phyloP scores from a whole-genome alignment of 2,797 vertebrate genomes.

The Takifugu ocellatus region DNA sequence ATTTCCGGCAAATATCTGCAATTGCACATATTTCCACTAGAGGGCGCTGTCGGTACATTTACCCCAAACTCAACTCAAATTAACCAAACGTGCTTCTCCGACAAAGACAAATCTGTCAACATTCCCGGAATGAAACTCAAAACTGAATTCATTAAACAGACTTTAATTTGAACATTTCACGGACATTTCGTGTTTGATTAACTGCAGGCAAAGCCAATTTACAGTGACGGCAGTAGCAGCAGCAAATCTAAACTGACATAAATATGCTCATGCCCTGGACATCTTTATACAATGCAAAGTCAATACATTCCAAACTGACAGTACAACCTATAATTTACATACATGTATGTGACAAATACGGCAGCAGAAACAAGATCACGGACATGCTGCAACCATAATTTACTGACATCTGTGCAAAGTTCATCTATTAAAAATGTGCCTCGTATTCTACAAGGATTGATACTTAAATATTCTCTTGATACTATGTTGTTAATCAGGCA shows the following conservation, averaged over 20 bases:
- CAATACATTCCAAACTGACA: slow-evolving; percentile 54
- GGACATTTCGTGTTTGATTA: slow-evolving; percentile 13
- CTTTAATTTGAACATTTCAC: neutral
- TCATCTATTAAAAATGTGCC: slow-evolving; percentile 33
- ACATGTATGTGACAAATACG: slow-evolving; percentile 28
- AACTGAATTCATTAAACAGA: no score
- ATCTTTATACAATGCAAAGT: neutral
- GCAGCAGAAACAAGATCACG: slow-evolving; percentile 31
- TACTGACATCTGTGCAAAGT: slow-evolving; percentile 35
- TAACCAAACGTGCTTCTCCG: no score
- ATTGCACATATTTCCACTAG: slow-evolving; percentile 26
- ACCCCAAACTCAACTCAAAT: neutral
- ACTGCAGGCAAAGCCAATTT: slow-evolving; percentile 38
- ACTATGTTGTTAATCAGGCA: slow-evolving; percentile 3
- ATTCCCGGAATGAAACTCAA: no score
- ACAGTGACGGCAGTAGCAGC: slow-evolving; percentile 23
- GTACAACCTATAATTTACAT: slow-evolving; percentile 42
- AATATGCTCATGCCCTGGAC: neutral
- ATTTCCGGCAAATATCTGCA: neutral
- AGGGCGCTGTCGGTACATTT: slow-evolving; percentile 31
- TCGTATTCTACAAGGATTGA: slow-evolving; percentile 33
- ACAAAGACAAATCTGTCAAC: no score
- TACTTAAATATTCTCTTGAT: no score
- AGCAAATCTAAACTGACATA: slow-evolving; percentile 21
- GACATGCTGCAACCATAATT: slow-evolving; percentile 49